These are phyloP conservation scores for Zaprionus kolodkinae DNA, from an alignment of 1,140 invertebrate species.

Conservation along the genomic window DNA sequence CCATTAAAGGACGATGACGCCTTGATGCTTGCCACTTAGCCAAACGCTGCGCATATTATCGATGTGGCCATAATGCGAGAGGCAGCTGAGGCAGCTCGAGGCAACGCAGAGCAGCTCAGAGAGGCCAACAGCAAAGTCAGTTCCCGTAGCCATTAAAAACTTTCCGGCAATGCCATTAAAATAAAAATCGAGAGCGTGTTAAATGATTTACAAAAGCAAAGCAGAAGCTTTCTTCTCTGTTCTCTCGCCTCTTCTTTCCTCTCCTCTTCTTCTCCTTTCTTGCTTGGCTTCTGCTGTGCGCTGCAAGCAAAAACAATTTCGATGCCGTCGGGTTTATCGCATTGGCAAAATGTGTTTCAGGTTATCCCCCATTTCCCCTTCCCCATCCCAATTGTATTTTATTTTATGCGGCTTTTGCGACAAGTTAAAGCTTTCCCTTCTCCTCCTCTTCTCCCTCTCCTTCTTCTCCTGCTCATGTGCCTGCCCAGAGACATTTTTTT, in stretches of 20 bases:
- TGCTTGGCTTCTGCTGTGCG: not conserved
- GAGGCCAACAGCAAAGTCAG: not conserved
- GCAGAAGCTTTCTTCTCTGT: constrained; percentile 3
- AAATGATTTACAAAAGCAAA: constrained; percentile 72
- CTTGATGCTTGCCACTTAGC: constrained; percentile 43
- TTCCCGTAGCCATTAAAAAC: constrained; percentile 60
- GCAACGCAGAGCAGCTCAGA: not conserved
- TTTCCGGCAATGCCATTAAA: constrained; percentile 71
- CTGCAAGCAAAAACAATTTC: constrained; percentile 56
- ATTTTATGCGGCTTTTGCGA: constrained; percentile 51
- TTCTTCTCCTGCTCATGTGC: not conserved
- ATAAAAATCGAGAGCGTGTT: constrained; percentile 78
- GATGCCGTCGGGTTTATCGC: constrained; percentile 51
- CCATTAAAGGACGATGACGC: constrained; percentile 45
- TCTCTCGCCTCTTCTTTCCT: not conserved
- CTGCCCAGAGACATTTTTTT: constrained; percentile 26
- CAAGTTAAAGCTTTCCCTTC: constrained; percentile 51
- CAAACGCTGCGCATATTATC: constrained; percentile 41
- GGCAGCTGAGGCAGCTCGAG: constrained; percentile 7
- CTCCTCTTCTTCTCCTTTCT: not conserved
- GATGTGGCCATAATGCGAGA: constrained; percentile 43
- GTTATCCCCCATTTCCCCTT: constrained; percentile 22
- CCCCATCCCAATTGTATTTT: constrained; percentile 17
- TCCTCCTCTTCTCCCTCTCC: not conserved
- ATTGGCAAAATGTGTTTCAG: constrained; percentile 49